Conservation (phyloP, 1,140 invertebrate species). For the Orchesella cincta region DNA sequence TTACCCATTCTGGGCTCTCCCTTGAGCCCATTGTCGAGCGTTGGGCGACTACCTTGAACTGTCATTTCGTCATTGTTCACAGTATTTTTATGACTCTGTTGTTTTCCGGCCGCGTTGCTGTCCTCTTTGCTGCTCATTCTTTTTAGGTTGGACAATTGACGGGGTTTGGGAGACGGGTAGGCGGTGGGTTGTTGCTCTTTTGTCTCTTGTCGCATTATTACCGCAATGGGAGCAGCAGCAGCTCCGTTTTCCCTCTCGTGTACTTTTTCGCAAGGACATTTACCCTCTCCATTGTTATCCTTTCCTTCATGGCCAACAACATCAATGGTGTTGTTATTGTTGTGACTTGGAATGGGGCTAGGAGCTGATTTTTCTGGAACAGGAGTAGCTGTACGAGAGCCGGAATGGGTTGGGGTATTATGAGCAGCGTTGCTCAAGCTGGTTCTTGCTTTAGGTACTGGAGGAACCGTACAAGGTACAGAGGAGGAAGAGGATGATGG, state of each 20-base stretch:
- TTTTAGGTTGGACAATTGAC: background rate
- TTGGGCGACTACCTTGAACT: no score
- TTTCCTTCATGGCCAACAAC: background rate
- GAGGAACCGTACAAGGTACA: background rate
- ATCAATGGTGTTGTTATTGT: slow-evolving; percentile 5
- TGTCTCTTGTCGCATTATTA: no score
- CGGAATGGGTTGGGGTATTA: background rate
- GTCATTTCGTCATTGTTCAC: no score
- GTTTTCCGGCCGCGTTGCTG: background rate
- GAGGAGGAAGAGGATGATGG: no score
- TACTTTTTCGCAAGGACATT: no score
- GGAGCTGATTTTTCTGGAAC: background rate
- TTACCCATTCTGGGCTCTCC: no score
- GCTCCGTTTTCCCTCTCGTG: no score
- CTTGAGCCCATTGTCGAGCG: no score
- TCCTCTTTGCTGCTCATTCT: background rate
- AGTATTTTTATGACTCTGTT: no score
- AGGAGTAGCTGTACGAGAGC: background rate
- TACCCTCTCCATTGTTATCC: background rate
- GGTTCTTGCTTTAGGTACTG: slow-evolving; percentile 17
- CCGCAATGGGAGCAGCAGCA: no score
- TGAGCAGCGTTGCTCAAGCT: background rate
- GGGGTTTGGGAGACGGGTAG: background rate
- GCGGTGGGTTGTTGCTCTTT: background rate
- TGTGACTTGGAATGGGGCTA: slow-evolving; percentile 11